Evolutionary conservation across 2,797 vertebrate species (phyloP).

Genomic region (Neostethus bicornis): DNA sequence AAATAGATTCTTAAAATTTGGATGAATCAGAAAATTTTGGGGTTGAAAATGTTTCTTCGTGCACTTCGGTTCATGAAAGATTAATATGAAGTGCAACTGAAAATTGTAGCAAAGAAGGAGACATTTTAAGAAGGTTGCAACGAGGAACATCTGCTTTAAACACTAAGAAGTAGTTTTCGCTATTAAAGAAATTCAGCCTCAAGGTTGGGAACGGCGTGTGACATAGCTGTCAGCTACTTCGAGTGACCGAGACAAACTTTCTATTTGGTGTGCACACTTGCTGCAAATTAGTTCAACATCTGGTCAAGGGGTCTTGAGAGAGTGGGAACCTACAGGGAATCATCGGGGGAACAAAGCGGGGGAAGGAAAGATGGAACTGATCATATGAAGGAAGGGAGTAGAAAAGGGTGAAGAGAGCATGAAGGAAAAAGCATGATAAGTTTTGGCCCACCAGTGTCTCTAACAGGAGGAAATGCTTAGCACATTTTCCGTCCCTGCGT

Average conservation of each 20-base stretch:
- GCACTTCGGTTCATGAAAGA: slow-evolving; percentile 14
- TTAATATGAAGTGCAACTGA: slow-evolving; percentile 26
- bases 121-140: neutral
- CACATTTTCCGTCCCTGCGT: slow-evolving; percentile 78
- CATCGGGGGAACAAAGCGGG: slow-evolving; percentile 36
- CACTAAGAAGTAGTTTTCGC: slow-evolving; percentile 36
- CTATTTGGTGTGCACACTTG: slow-evolving; percentile 51
- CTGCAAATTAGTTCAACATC: slow-evolving; percentile 80
- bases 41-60: slow-evolving; percentile 36
- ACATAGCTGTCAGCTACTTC: slow-evolving; percentile 32
- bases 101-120: slow-evolving; percentile 19
- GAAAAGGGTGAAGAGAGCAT: slow-evolving; percentile 28
- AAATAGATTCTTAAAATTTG: slow-evolving; percentile 43
- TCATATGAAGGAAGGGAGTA: slow-evolving; percentile 36
- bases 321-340: slow-evolving; percentile 28
- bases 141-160: slow-evolving; percentile 7
- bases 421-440: slow-evolving; percentile 54
- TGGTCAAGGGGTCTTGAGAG: slow-evolving; percentile 54
- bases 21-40: slow-evolving; percentile 42
- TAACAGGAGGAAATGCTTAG: slow-evolving; percentile 84
- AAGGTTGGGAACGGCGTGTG: slow-evolving; percentile 25
- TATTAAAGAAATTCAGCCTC: slow-evolving; percentile 37
- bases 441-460: slow-evolving; percentile 70
- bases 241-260: slow-evolving; percentile 46
- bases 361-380: slow-evolving; percentile 41